Percentiles rank a stretch among this genome's conserved stretches.
Evolutionary conservation across 1,140 invertebrate genomes (phyloP).

Genomic region (Hycleus phaleratus): DNA sequence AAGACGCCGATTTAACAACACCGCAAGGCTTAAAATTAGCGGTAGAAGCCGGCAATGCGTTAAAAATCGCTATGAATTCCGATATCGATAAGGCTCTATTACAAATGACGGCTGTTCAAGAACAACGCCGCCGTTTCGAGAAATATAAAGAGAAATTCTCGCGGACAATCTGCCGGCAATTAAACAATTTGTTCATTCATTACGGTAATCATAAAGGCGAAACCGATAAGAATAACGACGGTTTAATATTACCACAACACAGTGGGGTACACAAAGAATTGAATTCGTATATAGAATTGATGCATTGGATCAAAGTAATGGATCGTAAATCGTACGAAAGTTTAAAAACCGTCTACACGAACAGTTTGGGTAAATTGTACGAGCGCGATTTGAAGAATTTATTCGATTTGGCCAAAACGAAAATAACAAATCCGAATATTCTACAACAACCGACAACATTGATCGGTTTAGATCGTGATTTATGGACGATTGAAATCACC

Average conservation of each 20-base stretch:
- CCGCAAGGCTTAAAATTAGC: conserved; percentile 67
- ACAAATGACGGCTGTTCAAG: conserved; percentile 74
- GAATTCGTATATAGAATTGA: conserved; percentile 75
- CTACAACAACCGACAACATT: conserved; percentile 39
- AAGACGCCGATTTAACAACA: conserved; percentile 51
- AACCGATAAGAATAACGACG: conserved; percentile 41
- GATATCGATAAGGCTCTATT: conserved; percentile 56
- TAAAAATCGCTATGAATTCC: conserved; percentile 70
- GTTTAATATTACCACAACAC: conserved; percentile 69
- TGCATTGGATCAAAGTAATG: conserved; percentile 71
- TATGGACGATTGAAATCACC: conserved; percentile 50
- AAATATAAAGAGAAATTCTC: conserved; percentile 82
- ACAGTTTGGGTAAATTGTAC: conserved; percentile 73
- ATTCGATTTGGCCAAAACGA: conserved; percentile 34
- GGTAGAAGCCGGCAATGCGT: conserved; percentile 67
- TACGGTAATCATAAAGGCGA: conserved; percentile 58
- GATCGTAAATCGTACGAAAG: conserved; percentile 74
- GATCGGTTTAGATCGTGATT: conserved; percentile 54
- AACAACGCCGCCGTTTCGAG: conserved; percentile 78
- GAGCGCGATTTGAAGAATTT: conserved; percentile 62
- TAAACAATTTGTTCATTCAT: conserved; percentile 92
- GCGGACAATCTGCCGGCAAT: conserved; percentile 69
- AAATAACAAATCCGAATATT: conserved; percentile 21
- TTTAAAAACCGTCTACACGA: conserved; percentile 72
- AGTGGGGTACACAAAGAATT: conserved; percentile 74